A percentile compares a stretch with the other conserved stretches of the same genome.
Evolutionary conservation across 2,888 invertebrate genomes (phyloP).

Genomic region (Melieria omissa): DNA sequence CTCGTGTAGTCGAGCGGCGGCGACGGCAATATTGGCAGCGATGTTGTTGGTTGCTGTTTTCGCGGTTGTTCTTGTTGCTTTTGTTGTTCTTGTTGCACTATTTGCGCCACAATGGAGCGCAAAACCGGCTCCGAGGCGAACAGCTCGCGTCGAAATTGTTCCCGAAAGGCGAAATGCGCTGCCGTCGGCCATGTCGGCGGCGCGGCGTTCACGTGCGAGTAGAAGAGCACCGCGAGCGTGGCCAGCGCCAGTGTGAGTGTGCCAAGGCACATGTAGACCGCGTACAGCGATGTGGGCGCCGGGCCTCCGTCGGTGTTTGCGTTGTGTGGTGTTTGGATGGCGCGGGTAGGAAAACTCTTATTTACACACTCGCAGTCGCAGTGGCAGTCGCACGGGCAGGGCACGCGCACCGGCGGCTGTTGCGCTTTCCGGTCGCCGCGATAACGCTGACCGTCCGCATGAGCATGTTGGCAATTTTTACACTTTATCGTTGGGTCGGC

Average conservation of each 20-base stretch:
- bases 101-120: constrained; percentile 50
- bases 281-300: constrained; percentile 40
- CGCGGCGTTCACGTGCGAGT: constrained; percentile 51
- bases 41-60: constrained; percentile 7
- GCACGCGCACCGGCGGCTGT: background rate
- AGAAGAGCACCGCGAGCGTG: constrained; percentile 58
- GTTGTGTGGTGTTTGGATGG: background rate
- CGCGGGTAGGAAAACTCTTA: constrained; percentile 23
- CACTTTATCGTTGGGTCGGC: constrained; percentile 43
- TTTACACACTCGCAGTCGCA: constrained; percentile 47
- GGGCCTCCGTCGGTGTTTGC: background rate
- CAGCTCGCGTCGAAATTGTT: constrained; percentile 56
- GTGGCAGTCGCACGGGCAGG: constrained; percentile 24
- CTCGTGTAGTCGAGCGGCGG: background rate
- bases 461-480: constrained; percentile 47
- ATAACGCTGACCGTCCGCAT: constrained; percentile 14
- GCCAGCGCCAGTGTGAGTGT: constrained; percentile 57
- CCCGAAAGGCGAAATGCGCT: constrained; percentile 44
- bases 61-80: constrained; percentile 9
- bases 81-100: constrained; percentile 48
- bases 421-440: constrained; percentile 38
- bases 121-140: constrained; percentile 55
- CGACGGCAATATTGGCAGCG: background rate
- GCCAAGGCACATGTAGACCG: constrained; percentile 59
- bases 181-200: constrained; percentile 12